Conservation (phyloP, 1,140 invertebrate species). For the Arion vulgaris region DNA sequence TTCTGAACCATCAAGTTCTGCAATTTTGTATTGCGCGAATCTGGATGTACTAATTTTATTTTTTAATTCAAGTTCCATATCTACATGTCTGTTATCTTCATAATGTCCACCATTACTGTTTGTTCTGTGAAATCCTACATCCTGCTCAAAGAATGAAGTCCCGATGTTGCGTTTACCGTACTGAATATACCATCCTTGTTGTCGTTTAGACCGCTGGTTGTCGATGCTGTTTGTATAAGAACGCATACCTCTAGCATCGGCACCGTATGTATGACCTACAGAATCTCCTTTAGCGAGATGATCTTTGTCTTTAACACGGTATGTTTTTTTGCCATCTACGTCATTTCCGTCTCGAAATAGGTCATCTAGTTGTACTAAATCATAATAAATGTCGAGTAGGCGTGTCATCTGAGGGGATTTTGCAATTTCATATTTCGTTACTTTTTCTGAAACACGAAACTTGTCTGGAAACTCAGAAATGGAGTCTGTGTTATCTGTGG, state of each 20-base stretch:
- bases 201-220: neutral
- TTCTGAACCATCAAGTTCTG: neutral
- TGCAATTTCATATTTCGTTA: no score
- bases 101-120: neutral
- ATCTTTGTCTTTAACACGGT: no score
- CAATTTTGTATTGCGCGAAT: neutral
- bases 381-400: no score
- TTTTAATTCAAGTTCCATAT: neutral
- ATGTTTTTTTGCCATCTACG: no score
- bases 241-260: neutral
- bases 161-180: neutral
- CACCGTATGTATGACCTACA: neutral
- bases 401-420: no score
- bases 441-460: no score
- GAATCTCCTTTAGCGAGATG: neutral
- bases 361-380: no score
- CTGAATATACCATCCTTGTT: slow-evolving; percentile 1
- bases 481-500: no score
- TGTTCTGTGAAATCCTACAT: neutral
- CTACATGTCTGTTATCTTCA: neutral
- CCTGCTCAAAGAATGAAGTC: neutral
- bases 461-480: no score
- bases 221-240: neutral
- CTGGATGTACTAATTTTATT: neutral
- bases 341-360: no score